A percentile compares a stretch with the other conserved stretches of the same genome.
Conservation (phyloP, 2,888 invertebrate genomes). For the Chaetoderma sp. region DNA sequence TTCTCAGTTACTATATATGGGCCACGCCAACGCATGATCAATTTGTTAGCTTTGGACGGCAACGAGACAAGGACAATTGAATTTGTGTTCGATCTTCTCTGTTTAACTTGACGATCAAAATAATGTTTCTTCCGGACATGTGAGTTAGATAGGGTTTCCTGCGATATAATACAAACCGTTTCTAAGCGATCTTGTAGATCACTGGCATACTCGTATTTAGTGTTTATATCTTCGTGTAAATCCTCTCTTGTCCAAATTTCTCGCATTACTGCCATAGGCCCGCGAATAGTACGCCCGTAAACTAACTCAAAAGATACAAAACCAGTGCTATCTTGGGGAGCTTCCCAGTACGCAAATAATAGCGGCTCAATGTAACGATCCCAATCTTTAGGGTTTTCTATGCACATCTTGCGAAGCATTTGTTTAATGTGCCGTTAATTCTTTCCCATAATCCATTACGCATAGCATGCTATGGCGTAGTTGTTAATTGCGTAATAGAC, state of each 20-base stretch:
- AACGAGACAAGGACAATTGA: conserved; percentile 38
- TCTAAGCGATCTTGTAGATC: conserved; percentile 32
- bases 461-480: conserved; percentile 32
- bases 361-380: too few relatives aligned
- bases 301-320: conserved; percentile 38
- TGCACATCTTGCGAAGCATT: too few relatives aligned
- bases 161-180: conserved; percentile 29
- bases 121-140: conserved; percentile 17
- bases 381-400: too few relatives aligned
- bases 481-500: conserved; percentile 21
- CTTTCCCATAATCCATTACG: conserved; percentile 31
- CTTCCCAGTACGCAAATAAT: too few relatives aligned
- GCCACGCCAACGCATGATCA: conserved; percentile 35
- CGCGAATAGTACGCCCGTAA: conserved; percentile 33
- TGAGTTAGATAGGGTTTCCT: conserved; percentile 17
- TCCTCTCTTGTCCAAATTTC: too few relatives aligned
- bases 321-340: too few relatives aligned
- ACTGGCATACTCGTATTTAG: conserved; percentile 36
- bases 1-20: too few relatives aligned
- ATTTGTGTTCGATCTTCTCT: conserved; percentile 22
- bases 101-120: conserved; percentile 32
- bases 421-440: conserved; percentile 32
- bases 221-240: too few relatives aligned
- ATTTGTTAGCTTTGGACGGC: conserved; percentile 40
- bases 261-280: conserved; percentile 26